A percentile compares a stretch with the other conserved stretches of the same genome.
phyloP scores from a whole-genome alignment of 1,140 invertebrate species.

The Drosophila pallidifrons region DNA sequence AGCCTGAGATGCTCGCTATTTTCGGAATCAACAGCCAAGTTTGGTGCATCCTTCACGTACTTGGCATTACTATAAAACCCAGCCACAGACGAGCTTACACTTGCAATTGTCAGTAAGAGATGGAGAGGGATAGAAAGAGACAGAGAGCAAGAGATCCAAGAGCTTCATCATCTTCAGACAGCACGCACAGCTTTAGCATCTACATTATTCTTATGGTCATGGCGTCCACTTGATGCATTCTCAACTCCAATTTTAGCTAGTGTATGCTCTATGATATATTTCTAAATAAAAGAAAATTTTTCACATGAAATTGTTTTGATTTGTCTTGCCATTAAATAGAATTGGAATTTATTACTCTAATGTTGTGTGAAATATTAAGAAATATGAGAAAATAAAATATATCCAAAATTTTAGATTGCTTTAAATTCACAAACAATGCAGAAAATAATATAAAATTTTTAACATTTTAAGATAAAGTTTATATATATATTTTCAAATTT shows the following conservation, averaged over 20 bases:
- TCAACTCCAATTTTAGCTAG: slow-evolving; percentile 3
- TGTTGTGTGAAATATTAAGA: not conserved
- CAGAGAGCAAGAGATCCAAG: slow-evolving; percentile 2
- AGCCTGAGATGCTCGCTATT: slow-evolving; percentile 23
- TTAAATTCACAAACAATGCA: no score
- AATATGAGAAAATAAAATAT: not conserved
- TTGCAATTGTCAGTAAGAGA: not conserved
- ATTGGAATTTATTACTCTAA: slow-evolving; percentile 19
- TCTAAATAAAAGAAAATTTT: slow-evolving; percentile 50
- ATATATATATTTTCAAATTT: no score
- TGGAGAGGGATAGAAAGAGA: not conserved
- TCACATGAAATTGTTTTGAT: slow-evolving; percentile 53
- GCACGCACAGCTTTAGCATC: slow-evolving; percentile 31
- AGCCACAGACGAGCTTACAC: not conserved
- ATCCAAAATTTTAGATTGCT: no score
- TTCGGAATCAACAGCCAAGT: slow-evolving; percentile 43
- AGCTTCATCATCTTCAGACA: slow-evolving; percentile 35
- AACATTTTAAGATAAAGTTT: no score
- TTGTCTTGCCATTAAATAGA: slow-evolving; percentile 34
- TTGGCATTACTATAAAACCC: slow-evolving; percentile 54
- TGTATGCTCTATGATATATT: slow-evolving; percentile 35
- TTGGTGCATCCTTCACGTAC: slow-evolving; percentile 53
- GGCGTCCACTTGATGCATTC: slow-evolving; percentile 52
- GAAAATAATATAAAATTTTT: no score
- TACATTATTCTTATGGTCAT: slow-evolving; percentile 43